Base-by-base conservation (phyloP, 92 coral and sea anemone genomes). In the Desmophyllum pertusum region DNA sequence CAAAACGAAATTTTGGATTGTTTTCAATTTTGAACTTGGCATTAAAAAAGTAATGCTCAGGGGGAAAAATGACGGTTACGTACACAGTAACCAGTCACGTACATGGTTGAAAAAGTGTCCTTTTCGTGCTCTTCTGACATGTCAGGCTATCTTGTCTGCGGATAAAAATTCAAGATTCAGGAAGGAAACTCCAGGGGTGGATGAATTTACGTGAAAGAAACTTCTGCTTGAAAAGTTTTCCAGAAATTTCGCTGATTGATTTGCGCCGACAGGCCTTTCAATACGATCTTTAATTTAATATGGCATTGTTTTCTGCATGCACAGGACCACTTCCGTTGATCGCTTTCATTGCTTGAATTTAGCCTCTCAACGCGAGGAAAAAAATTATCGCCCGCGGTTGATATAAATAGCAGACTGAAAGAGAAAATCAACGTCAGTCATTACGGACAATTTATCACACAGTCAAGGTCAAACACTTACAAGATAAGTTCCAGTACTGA, bases 391-490 rank as follows among this genome's bases (percentile, higher is more conserved):
- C 33, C 35, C 2, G 33, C n/a, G n/a, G n/a, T 8, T 10, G 33
- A 25, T 10, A 25, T 59, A 25, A 8, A 27, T 59, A 59, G 33
- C 1, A 23, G 30, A n/a, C n/a, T n/a, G 11, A 55, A 23, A 10
- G 64, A 27, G 27, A 27, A 59, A 11, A 59, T 59, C 33, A 59
- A 23, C 65, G 65, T 8, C 25, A 59, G 65, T 59, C 65, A 25
- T 59, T 59, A 59, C 30, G 35, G 65, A 59, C 65, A 59, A 59
- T 59, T 59, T 59, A 48, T 48, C 19, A 14, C 53, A 48, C 19
- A 59, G 65, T 29, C 65, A 59, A 59, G 65, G 65, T 59, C 65
- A 59, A 27, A 59, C 65, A 59, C 17, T 59, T 48, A 48, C 19
- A 48, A 59, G 65, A 59, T 59, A 59, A 57, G 31, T 53, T 53